These are phyloP conservation scores for Nothobranchius furzeri DNA, from an alignment of 2,113 vertebrate species.

Conservation along the genomic window DNA sequence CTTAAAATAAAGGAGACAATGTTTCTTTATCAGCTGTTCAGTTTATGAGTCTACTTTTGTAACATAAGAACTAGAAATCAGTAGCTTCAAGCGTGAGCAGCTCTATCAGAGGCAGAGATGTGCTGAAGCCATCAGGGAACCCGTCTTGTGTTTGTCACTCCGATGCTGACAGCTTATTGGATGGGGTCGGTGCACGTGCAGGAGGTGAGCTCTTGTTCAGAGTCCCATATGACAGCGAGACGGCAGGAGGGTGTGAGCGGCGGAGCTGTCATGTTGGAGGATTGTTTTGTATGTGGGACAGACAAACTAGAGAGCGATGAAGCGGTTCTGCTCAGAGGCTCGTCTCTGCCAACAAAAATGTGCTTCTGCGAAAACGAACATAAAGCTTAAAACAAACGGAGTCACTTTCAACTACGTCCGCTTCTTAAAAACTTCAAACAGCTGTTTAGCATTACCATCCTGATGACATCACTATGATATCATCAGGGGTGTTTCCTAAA, in stretches of 20 bases:
- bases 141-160: constrained; percentile 29
- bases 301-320: no score
- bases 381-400: background rate
- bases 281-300: background rate
- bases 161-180: constrained; percentile 43
- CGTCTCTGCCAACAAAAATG: no score
- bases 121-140: background rate
- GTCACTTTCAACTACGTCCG: background rate
- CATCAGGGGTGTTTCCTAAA: background rate
- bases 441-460: background rate
- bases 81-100: constrained; percentile 16
- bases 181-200: background rate
- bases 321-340: no score
- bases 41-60: background rate
- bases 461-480: background rate
- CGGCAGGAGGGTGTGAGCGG: background rate
- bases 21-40: no score
- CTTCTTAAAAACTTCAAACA: background rate
- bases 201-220: constrained; percentile 11
- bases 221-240: constrained; percentile 5
- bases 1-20: no score
- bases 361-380: no score
- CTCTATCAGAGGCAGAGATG: constrained; percentile 6
- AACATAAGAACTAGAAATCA: background rate
- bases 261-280: constrained; percentile 14